A percentile compares a stretch with the other conserved stretches of the same genome.
These are phyloP conservation scores for Diplodus sargus DNA, from an alignment of 2,797 vertebrate species.

Conservation along the genomic window DNA sequence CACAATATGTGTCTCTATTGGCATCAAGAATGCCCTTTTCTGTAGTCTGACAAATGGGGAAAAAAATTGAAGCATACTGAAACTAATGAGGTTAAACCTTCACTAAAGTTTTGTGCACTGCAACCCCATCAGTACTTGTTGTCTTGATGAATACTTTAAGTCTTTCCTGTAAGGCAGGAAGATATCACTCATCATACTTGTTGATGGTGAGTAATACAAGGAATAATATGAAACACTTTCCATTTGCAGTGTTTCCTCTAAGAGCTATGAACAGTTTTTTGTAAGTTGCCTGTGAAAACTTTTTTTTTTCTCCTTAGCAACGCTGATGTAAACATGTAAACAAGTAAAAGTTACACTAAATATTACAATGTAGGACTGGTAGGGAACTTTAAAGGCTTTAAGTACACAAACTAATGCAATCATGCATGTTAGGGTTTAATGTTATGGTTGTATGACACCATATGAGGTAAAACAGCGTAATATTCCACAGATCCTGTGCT, in stretches of 20 bases:
- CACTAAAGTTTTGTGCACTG: not conserved
- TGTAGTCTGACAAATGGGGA: not conserved
- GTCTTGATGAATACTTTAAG: not conserved
- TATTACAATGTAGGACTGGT: not conserved
- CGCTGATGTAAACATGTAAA: not conserved
- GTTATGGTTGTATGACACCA: conserved; percentile 1
- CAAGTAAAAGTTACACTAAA: conserved; percentile 1
- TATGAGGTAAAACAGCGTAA: conserved; percentile 2
- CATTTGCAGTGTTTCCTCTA: not conserved
- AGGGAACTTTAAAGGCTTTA: not conserved
- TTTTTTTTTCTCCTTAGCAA: conserved; percentile 6
- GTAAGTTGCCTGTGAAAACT: not conserved
- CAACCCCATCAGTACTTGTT: not conserved
- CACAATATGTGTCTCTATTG: not conserved
- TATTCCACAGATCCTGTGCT: conserved; percentile 6
- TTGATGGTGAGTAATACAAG: not conserved
- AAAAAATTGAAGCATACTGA: not conserved
- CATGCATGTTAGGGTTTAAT: conserved; percentile 6
- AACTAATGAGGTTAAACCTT: not conserved
- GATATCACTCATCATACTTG: conserved; percentile 6
- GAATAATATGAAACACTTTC: not conserved
- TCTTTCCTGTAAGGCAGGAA: not conserved
- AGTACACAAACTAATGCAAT: conserved; percentile 1
- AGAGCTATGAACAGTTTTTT: not conserved
- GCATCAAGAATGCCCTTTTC: not conserved